A percentile compares a stretch with the other conserved stretches of the same genome.
Evolutionary conservation across 2,113 vertebrate genomes (phyloP).

Genomic region (Danionella cerebrum): DNA sequence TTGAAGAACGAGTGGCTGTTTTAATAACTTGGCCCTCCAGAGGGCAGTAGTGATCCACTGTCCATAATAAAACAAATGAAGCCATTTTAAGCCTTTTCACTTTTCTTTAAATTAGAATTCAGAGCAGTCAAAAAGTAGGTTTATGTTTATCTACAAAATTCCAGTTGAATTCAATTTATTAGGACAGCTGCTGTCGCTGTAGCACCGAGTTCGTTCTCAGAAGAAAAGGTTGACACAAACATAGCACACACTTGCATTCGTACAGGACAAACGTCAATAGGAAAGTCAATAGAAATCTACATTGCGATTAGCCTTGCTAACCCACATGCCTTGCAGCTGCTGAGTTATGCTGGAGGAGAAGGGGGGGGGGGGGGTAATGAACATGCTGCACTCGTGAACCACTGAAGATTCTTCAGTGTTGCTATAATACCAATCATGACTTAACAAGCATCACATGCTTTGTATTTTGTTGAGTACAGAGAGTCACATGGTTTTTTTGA

Average conservation of each 20-base stretch:
- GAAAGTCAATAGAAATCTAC: slow-evolving; percentile 8
- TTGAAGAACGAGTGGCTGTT: not conserved
- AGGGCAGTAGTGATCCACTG: slow-evolving; percentile 5
- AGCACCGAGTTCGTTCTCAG: not conserved
- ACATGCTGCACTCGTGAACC: not conserved
- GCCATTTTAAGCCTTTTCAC: not conserved
- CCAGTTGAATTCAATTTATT: not conserved
- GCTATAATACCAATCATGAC: too few species aligned
- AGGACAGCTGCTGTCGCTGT: not conserved
- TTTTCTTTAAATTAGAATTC: not conserved
- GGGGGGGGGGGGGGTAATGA: not conserved
- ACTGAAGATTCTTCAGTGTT: too few species aligned
- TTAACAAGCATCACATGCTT: too few species aligned
- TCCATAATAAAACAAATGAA: not conserved
- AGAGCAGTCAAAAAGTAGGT: not conserved
- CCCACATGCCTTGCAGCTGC: not conserved
- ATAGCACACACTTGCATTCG: slow-evolving; percentile 10
- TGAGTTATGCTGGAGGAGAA: not conserved
- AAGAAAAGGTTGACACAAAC: not conserved
- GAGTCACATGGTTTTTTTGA: not conserved
- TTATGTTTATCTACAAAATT: not conserved
- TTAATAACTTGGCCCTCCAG: not conserved
- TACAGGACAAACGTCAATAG: not conserved
- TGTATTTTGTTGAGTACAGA: not conserved
- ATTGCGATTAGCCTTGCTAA: slow-evolving; percentile 1